Base-by-base conservation (phyloP, 2,113 vertebrate species). In the Pituophis catenifer region DNA sequence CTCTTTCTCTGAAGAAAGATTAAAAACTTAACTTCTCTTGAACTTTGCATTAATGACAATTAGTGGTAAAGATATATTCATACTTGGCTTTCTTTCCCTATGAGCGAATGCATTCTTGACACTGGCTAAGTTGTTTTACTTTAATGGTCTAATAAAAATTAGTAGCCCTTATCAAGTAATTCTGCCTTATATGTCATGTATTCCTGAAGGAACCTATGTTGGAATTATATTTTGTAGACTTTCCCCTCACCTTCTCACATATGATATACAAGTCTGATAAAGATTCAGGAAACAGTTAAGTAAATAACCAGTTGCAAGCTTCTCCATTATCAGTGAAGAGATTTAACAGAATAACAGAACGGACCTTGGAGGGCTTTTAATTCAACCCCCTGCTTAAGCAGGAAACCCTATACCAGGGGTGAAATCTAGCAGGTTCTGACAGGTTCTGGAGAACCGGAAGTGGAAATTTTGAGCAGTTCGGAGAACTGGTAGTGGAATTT, bases 51-150 rank as follows among this genome's bases (percentile, higher is more conserved):
- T 89, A 93, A 59, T 33, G 89, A 54, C 12, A 38, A 70, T 21
- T 58, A 70, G 44, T 62, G 62, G 48, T 52, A 93, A 86, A 52
- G 19, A 13, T 19, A 52, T 3, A 93, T 94, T 94, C 95, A 95
- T 95, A 95, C 29, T 26, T 90, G 55, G 94, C 91, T 94, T 92
- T 95, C 86, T 91, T 89, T 95, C 17, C 3, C 48, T 95, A 24
- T 92, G 93, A 94, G 92, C 94, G 93, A 96, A 93, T 95, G 95
- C 95, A 95, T 96, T 57, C 90, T 94, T 96, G 94, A 93, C 0
- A 0, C n/a, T 87, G 33, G 26, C 59, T 62, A 62, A 29, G 5
- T 33, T 88, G 86, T 62, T 92, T 62, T 13, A 92, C 92, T 88
- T 90, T 21, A 23, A 75, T 92, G 94, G 94, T 85, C 87, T 95